Base-by-base conservation (phyloP, 23 tunicate genomes). In the Styela clava region DNA sequence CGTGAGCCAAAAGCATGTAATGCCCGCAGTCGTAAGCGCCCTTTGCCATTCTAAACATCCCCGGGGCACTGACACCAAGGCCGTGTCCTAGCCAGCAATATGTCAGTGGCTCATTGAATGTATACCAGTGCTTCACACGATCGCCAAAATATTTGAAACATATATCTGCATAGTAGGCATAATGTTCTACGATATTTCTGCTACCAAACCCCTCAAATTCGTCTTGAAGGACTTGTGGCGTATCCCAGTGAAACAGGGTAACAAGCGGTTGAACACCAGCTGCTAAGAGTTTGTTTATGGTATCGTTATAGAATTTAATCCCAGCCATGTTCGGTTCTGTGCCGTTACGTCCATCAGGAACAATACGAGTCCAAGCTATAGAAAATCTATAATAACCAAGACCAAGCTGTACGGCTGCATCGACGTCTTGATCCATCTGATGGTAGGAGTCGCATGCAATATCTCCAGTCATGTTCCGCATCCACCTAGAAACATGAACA, bases 171-270 rank as follows among this genome's bases (percentile, higher is more conserved):
- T 94, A 94, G 63, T 88, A 68, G 36, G 86, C 69, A 69, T 74
- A 94, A 84, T 80, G 88, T 26, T 87, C 88, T 1, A 83, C 33
- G 24, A 95, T 84, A 16, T 86, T 63, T 35, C 86, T 83, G 89
- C 85, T 81, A 88, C 81, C 81, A 73, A 95, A 95, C 29, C 99
- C 99, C 0, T 86, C 93, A 64, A 95, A 95, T 31, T 95, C 99
- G 1, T 83, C 89, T 62, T 89, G 95, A 21, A 95, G 78, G 0
- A 69, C 85, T 69, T 82, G 88, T 9, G 99, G 99, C 30, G 80
- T 35, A 69, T 95, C 99, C 99, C 99, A 95, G 61, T 95, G 96
- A 71, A 82, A 90, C 52, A 95, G 86, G 2, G 99, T 95, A 24
- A 86, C 92, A 86, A 95, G 82, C n/a, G 99, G 99, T 31, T 74